Percentiles rank a stretch among this genome's conserved stretches.
Evolutionary conservation across 2,888 invertebrate species (phyloP).

Genomic region (Drosophila mercatorum): DNA sequence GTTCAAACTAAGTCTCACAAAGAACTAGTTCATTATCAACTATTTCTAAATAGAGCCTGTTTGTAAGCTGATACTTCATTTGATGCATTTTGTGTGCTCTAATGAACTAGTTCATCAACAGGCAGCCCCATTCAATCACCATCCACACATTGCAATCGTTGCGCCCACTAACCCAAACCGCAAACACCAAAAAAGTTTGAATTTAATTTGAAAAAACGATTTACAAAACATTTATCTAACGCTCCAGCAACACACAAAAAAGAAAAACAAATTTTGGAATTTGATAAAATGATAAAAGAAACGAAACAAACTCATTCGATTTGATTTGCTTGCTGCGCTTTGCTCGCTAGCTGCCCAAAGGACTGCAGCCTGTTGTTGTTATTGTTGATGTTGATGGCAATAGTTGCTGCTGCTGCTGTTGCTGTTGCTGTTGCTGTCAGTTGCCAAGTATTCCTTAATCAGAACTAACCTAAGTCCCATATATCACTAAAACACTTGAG

Average conservation of each 20-base stretch:
- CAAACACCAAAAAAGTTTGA: conserved; percentile 9
- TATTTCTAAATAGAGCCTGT: background rate
- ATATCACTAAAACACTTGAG: background rate
- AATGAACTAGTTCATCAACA: background rate
- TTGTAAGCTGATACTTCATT: background rate
- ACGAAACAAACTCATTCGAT: conserved; percentile 63
- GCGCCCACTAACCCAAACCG: conserved; percentile 41
- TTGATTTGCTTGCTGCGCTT: conserved; percentile 83
- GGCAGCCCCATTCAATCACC: background rate
- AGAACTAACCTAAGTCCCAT: conserved; percentile 49
- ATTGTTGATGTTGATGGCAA: conserved; percentile 14
- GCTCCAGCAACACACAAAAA: conserved; percentile 63
- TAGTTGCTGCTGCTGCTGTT: conserved; percentile 20
- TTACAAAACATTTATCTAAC: conserved; percentile 78
- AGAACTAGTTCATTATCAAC: background rate
- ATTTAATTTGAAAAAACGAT: conserved; percentile 60
- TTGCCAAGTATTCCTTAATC: conserved; percentile 52
- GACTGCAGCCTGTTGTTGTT: conserved; percentile 73
- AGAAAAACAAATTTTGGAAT: conserved; percentile 16
- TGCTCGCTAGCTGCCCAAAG: conserved; percentile 54
- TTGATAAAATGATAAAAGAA: conserved; percentile 8
- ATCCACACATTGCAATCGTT: conserved; percentile 20
- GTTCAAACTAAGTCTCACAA: background rate
- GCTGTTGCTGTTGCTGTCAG: conserved; percentile 39
- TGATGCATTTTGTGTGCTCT: background rate